Conservation (phyloP, 2,113 vertebrate species). For the Corythornis cristatus region DNA sequence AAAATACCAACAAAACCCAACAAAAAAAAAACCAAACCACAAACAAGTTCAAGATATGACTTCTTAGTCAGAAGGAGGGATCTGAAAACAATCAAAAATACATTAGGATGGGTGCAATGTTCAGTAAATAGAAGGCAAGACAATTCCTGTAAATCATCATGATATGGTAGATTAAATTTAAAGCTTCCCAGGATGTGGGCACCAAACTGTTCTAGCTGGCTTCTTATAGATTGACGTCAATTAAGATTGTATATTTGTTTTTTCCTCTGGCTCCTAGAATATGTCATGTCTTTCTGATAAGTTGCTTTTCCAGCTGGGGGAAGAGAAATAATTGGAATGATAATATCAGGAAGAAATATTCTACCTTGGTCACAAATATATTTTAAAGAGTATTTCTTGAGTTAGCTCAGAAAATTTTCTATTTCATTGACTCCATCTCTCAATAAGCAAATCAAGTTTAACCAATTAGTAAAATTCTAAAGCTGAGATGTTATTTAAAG, state of each 20-base stretch:
- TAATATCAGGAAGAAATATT: background rate
- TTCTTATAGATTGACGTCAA: background rate
- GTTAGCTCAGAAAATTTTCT: background rate
- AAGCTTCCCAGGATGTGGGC: slow-evolving; percentile 14
- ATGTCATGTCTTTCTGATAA: background rate
- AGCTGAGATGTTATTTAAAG: background rate
- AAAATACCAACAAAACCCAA: background rate
- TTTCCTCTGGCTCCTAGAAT: background rate
- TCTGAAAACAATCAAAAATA: slow-evolving; percentile 22
- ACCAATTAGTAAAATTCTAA: background rate
- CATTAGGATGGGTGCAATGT: slow-evolving; percentile 14
- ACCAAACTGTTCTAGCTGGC: background rate
- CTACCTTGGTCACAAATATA: background rate
- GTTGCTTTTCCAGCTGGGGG: background rate
- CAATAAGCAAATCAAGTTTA: background rate
- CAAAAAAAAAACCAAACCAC: background rate
- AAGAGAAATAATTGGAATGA: background rate
- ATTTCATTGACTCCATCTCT: background rate
- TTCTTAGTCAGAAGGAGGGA: background rate
- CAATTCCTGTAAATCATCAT: slow-evolving; percentile 55
- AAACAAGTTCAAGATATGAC: background rate
- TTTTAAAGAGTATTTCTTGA: background rate
- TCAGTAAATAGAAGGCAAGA: slow-evolving; percentile 35
- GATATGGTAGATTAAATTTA: slow-evolving; percentile 40
- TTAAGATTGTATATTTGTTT: background rate